Base-by-base conservation (phyloP, 1,140 invertebrate genomes). In the Akabosia matsudoensis region DNA sequence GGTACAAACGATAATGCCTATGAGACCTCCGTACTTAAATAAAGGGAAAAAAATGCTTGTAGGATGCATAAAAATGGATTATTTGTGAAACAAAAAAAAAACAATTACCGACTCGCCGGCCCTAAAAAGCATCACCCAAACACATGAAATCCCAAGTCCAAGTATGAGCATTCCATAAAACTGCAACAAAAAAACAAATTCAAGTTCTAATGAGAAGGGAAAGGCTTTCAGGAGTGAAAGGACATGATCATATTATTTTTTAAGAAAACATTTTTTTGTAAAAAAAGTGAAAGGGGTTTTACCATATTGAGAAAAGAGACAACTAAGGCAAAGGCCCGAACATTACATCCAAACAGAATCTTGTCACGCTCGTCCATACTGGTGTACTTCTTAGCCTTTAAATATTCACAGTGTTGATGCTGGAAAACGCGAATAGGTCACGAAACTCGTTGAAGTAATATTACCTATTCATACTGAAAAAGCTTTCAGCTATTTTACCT, bases 91-190 rank as follows among this genome's bases (percentile, higher is more conserved):
- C 4, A 56, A 22, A 3, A 3, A 56, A 56, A 10, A 4, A 4
- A 13, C 54, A 22, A 24, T 28, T 67, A 67, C 61, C 61, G 61
- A 67, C 31, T 67, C 61, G n/a, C 61, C n/a, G 3, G 61, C 61
- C n/a, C 61, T 67, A 22, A 67, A 67, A 3, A 67, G 22, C 61
- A 67, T 67, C 24, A 67, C 61, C 61, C 61, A 67, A 67, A 67
- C 22, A 30, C 61, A 67, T 22, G 61, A 67, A 10, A 67, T 67
- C 13, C 61, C 61, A 7, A 67, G 28, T 67, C 61, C 61, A 4
- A 67, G 61, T 14, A 67, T 67, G 7, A 67, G 61, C 61, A 67
- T 67, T 67, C 61, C 61, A 31, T 67, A 67, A 67, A 67, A 67
- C 61, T 67, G 28, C 13, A 31, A 13, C 7, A 4, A 30, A 67